These are phyloP conservation scores for Steinernema carpocapsae DNA, from an alignment of 2,888 invertebrate genomes.

Conservation along the genomic window DNA sequence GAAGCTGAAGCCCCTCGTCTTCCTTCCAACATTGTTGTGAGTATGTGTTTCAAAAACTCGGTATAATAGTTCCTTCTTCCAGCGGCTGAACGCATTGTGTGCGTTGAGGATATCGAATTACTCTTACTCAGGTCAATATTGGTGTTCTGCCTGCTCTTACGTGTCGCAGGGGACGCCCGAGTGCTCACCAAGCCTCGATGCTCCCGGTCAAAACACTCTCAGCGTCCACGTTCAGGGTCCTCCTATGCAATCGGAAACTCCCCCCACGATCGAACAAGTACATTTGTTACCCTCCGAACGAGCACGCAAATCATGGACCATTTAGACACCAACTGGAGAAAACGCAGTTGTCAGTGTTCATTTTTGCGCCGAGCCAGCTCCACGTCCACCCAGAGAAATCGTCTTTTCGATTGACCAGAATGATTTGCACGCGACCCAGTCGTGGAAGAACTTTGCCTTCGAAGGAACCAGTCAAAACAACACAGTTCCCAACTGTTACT, in stretches of 20 bases:
- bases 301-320: not conserved
- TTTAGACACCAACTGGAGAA: conserved; percentile 48
- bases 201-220: conserved; percentile 58
- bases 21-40: conserved; percentile 45
- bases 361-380: conserved; percentile 67
- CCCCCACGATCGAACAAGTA: conserved; percentile 64
- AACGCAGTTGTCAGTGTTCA: conserved; percentile 64
- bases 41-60: not conserved
- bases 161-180: conserved; percentile 67
- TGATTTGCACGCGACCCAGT: conserved; percentile 65
- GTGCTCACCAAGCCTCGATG: conserved; percentile 64
- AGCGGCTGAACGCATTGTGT: conserved; percentile 59
- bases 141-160: conserved; percentile 68
- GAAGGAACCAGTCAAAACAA: conserved; percentile 63
- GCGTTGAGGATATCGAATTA: conserved; percentile 63
- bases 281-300: not conserved
- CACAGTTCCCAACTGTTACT: conserved; percentile 65
- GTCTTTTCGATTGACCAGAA: conserved; percentile 66
- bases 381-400: conserved; percentile 65
- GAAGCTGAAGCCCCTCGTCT: not conserved
- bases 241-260: conserved; percentile 62
- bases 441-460: conserved; percentile 67
- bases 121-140: conserved; percentile 66
- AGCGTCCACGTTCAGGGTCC: conserved; percentile 66
- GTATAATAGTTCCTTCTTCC: conserved; percentile 17